Base-by-base conservation (phyloP, 2,888 invertebrate genomes). In the Ophioninae sp. region DNA sequence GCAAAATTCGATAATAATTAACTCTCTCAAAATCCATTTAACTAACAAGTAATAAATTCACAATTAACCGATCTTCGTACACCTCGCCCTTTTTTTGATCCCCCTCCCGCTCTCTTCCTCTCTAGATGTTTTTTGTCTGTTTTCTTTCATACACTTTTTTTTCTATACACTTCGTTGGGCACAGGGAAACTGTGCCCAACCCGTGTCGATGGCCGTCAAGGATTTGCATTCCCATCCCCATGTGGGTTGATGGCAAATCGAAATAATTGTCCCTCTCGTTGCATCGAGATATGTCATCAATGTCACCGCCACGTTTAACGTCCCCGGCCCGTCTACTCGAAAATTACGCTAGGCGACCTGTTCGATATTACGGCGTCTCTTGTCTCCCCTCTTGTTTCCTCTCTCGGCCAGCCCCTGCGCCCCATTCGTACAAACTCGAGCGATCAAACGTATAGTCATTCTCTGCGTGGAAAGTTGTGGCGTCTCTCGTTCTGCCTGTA, bases 301-400 rank as follows among this genome's bases (percentile, higher is more conserved):
- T 89, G 91, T 91, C 91, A 91, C 89, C 89, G 89, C 88, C 91
- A 91, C 90, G 44, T n/a, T 88, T 88, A 87, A 86, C 86, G 37
- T 81, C 85, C 44, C 88, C n/a, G n/a, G 89, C 87, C 86, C 89
- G 88, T 90, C 89, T 90, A 89, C 89, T 91, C 88, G 89, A 90
- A 89, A 90, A 89, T 90, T 89, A 89, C 89, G 90, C 90, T 89
- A 91, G 91, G 88, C 88, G 89, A 88, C 87, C 88, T 89, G 67
- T 68, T 79, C 76, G 90, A 91, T 91, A 89, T 89, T 89, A 59
- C n/a, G 7, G 6, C 59, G 59, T 21, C n/a, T n/a, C 59, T 59
- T 21, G 59, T 59, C 21, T 90, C n/a, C 89, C 87, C 90, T 90
- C 89, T 88, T 86, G 85, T 37, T 62, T 21, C 73, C 10, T 17